These are phyloP conservation scores for Prunella fulvescens DNA, from an alignment of 2,113 vertebrate genomes.

Conservation along the genomic window DNA sequence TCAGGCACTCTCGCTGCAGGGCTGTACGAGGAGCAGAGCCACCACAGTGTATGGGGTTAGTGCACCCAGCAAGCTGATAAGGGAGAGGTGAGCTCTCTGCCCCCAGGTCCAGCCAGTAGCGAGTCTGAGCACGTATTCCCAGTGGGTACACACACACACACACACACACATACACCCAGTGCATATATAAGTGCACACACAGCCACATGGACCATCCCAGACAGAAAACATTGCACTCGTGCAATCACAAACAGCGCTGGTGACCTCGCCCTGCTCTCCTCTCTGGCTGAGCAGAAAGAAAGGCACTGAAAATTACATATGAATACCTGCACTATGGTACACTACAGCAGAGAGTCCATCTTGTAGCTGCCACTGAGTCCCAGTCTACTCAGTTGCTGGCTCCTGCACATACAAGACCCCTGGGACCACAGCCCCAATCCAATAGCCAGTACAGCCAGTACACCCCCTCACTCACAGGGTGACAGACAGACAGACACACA, in stretches of 20 bases:
- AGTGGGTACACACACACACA: neutral
- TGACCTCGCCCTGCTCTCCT: neutral
- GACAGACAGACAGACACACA: neutral
- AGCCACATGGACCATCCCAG: neutral
- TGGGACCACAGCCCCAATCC: neutral
- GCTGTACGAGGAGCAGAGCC: neutral
- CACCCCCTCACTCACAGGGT: neutral
- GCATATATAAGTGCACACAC: neutral
- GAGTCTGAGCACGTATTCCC: neutral
- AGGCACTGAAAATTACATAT: neutral
- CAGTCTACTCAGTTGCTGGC: neutral
- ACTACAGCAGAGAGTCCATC: no score
- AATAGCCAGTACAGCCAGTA: neutral
- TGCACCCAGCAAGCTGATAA: neutral
- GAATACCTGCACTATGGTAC: neutral
- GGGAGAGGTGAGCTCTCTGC: neutral
- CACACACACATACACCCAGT: neutral
- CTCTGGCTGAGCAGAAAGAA: neutral
- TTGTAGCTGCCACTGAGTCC: neutral
- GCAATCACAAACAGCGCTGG: neutral
- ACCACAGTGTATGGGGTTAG: neutral
- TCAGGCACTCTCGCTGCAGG: neutral
- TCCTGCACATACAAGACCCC: rapidly evolving
- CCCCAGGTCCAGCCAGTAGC: neutral
- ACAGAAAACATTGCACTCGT: neutral